Base-by-base conservation (phyloP, 92 coral and sea anemone species). In the Metridium senile region DNA sequence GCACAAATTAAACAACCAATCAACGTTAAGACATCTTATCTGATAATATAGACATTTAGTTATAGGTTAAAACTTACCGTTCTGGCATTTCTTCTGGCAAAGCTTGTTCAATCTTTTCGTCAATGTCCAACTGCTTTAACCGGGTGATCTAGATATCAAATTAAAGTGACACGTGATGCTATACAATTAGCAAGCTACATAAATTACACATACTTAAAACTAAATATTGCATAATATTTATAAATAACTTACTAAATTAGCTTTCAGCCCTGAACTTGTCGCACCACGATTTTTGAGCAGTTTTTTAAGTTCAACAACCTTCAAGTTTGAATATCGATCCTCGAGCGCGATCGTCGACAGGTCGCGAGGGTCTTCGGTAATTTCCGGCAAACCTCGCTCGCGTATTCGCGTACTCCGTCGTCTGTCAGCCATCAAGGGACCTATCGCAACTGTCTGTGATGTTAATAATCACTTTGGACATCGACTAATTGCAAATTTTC, bases 381-480 rank as follows among this genome's bases (percentile, higher is more conserved):
- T 71, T 85, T 74, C 87, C 86, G 82, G 81, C 82, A 10, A 54
- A 71, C 74, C 76, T 81, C 89, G 97, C 87, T 74, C 88, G 76
- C 56, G 96, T 82, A 77, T 69, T 67, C 91, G 86, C 70, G 89
- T 71, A 67, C 83, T 88, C 71, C 93, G 90, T 65, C 97, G 86
- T 72, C 81, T 79, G 27, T 87, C 88, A 70, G 93, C 93, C 97
- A 91, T 91, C n/a, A 43, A 68, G 66, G 30, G 28, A 18, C 18
- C 0, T 27, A 10, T 61, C 33, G 31, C 31, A 27, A 22, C 19
- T 61, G 6, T 8, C 4, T 11, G 17, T 26, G 33, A 22, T 61
- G 66, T 18, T 10, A 61, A 61, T 61, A 2, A 6, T 61, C 66
- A 26, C 66, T 8, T 61, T 11, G 66, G 19, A 22, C 66, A 61